Percentiles rank a stretch among this genome's conserved stretches.
phyloP scores from a whole-genome alignment of 2,113 vertebrate species.

The Sinocyclocheilus anshuiensis region DNA sequence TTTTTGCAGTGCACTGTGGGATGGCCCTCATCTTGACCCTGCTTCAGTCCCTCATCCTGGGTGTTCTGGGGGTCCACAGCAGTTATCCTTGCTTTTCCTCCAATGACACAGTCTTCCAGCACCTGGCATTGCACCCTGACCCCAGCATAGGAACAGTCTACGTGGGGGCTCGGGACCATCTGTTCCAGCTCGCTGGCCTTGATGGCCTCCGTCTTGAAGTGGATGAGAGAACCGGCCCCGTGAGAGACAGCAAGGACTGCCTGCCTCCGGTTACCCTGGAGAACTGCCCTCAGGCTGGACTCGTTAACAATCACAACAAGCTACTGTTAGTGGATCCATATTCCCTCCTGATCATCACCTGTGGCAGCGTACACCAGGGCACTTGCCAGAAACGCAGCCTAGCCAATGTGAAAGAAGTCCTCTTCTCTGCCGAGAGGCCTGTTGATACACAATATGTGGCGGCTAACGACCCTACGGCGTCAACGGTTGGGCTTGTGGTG shows the following conservation, averaged over 20 bases:
- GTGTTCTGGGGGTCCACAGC: slow-evolving; percentile 49
- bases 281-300: slow-evolving; percentile 86
- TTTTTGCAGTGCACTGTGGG: slow-evolving; percentile 90
- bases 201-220: slow-evolving; percentile 79
- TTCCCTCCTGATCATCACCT: slow-evolving; percentile 85
- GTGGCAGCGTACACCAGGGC: slow-evolving; percentile 92
- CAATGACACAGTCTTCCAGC: slow-evolving; percentile 85
- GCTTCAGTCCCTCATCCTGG: slow-evolving; percentile 77
- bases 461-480: slow-evolving; percentile 89
- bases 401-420: slow-evolving; percentile 72
- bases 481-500: slow-evolving; percentile 89
- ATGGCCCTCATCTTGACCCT: slow-evolving; percentile 76
- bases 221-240: slow-evolving; percentile 82
- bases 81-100: slow-evolving; percentile 80
- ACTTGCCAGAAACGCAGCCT: slow-evolving; percentile 92
- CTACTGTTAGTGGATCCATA: slow-evolving; percentile 84
- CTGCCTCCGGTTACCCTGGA: slow-evolving; percentile 84
- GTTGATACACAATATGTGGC: slow-evolving; percentile 96
- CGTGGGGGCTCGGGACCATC: slow-evolving; percentile 87
- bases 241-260: slow-evolving; percentile 92
- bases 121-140: slow-evolving; percentile 88
- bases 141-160: slow-evolving; percentile 84
- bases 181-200: slow-evolving; percentile 87
- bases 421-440: slow-evolving; percentile 86
- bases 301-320: slow-evolving; percentile 90